Percentiles rank a stretch among this genome's conserved stretches.
Evolutionary conservation across 1,140 invertebrate genomes (phyloP).

Genomic region (Bombus superbus): DNA sequence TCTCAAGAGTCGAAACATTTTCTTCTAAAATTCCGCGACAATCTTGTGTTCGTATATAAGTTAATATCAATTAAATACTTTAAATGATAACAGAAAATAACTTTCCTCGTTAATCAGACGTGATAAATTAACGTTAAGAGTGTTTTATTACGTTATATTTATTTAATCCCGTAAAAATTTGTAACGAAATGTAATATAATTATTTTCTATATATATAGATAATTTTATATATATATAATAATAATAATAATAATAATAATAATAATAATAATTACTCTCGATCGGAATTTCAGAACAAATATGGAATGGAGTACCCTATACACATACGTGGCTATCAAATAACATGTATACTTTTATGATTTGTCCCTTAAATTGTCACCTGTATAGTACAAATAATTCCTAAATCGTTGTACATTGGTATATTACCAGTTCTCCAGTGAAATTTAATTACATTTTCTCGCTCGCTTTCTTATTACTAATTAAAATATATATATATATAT

Average conservation of each 20-base stretch:
- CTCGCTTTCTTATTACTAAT: constrained; percentile 65
- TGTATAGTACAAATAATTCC: constrained; percentile 77
- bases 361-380: constrained; percentile 72
- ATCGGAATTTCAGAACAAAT: constrained; percentile 24
- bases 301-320: constrained; percentile 36
- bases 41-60: neutral
- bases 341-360: constrained; percentile 71
- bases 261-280: constrained; percentile 1
- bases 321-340: constrained; percentile 68
- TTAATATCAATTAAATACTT: neutral
- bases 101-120: neutral
- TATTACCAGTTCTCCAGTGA: constrained; percentile 67
- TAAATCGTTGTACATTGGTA: constrained; percentile 81
- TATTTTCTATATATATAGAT: neutral
- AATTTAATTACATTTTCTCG: constrained; percentile 73
- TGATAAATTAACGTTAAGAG: neutral
- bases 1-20: neutral
- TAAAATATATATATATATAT: constrained; percentile 67
- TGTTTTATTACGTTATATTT: neutral
- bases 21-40: constrained; percentile 7
- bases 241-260: neutral
- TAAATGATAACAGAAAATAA: neutral
- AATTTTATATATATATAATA: neutral
- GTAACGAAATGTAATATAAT: neutral
- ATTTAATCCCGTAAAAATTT: neutral